These are phyloP conservation scores for Tillus elongatus DNA, from an alignment of 2,888 invertebrate genomes.

Conservation along the genomic window DNA sequence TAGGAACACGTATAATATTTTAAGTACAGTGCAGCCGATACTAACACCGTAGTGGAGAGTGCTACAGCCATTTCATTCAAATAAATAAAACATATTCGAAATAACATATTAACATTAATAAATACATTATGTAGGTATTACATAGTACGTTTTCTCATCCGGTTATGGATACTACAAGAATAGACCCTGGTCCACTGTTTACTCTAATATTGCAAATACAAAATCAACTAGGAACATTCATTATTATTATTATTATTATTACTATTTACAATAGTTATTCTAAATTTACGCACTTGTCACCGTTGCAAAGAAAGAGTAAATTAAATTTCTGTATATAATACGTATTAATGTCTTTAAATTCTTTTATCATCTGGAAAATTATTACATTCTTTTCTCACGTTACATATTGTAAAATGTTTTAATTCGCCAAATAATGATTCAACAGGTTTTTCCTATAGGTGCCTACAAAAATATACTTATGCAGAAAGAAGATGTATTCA, in stretches of 20 bases:
- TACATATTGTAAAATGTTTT: too few relatives aligned
- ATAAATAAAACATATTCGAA: constrained; percentile 38
- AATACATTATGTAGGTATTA: constrained; percentile 28
- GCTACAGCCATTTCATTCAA: constrained; percentile 39
- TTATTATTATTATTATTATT: constrained; percentile 12
- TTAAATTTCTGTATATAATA: too few relatives aligned
- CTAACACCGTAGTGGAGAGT: constrained; percentile 38
- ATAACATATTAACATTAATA: constrained; percentile 40
- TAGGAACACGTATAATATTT: constrained; percentile 40
- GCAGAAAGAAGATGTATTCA: too few relatives aligned
- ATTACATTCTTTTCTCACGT: too few relatives aligned
- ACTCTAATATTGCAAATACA: constrained; percentile 36
- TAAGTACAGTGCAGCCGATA: constrained; percentile 38
- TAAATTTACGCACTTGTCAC: too few relatives aligned
- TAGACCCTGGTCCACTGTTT: constrained; percentile 40
- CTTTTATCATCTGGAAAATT: too few relatives aligned
- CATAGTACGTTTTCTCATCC: constrained; percentile 12
- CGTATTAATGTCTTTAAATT: too few relatives aligned
- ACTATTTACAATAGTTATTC: constrained; percentile 2
- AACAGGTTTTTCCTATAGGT: too few relatives aligned
- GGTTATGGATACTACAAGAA: constrained; percentile 21
- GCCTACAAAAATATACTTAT: too few relatives aligned
- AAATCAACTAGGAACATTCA: constrained; percentile 15
- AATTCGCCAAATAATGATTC: too few relatives aligned
- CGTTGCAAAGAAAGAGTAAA: too few relatives aligned